Percentiles rank a stretch among this genome's conserved stretches.
Evolutionary conservation across 2,797 vertebrate species (phyloP).

Genomic region (Oryzias dopingdopingensis): DNA sequence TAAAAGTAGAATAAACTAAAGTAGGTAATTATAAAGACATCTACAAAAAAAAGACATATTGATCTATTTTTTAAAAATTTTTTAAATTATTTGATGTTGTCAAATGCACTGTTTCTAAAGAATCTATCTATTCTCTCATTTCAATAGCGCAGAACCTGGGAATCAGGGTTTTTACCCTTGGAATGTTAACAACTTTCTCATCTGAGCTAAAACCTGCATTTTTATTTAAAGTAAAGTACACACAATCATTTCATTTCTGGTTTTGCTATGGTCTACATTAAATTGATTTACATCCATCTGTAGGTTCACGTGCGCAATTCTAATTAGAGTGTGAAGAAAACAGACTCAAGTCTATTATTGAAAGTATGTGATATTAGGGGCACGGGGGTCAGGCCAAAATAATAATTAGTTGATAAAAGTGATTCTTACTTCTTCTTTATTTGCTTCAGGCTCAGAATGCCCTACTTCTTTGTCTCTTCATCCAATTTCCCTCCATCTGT

Average conservation of each 20-base stretch:
- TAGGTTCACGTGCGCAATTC: slow-evolving; percentile 23
- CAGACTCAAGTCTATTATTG: slow-evolving; percentile 57
- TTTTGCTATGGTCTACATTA: slow-evolving; percentile 4
- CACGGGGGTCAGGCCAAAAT: slow-evolving; percentile 69
- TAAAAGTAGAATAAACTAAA: too few relatives aligned
- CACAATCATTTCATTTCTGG: background rate
- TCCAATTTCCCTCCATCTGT: slow-evolving; percentile 67
- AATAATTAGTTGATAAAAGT: slow-evolving; percentile 77
- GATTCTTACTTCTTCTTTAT: slow-evolving; percentile 69
- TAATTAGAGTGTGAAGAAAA: slow-evolving; percentile 55
- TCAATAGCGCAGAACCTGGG: background rate
- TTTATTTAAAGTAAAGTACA: background rate
- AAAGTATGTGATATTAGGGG: slow-evolving; percentile 64
- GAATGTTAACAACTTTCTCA: background rate
- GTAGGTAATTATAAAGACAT: too few relatives aligned
- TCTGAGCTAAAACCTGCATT: background rate
- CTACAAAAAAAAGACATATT: too few relatives aligned
- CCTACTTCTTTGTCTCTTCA: slow-evolving; percentile 71
- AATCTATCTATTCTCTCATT: background rate
- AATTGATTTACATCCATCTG: slow-evolving; percentile 15
- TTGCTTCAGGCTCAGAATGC: slow-evolving; percentile 75
- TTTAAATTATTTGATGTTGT: too few relatives aligned
- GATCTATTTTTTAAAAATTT: too few relatives aligned
- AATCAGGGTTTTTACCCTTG: background rate
- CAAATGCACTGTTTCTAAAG: too few relatives aligned